These are phyloP conservation scores for Darevskia nairensis DNA, from an alignment of 2,797 vertebrate genomes.

Conservation along the genomic window DNA sequence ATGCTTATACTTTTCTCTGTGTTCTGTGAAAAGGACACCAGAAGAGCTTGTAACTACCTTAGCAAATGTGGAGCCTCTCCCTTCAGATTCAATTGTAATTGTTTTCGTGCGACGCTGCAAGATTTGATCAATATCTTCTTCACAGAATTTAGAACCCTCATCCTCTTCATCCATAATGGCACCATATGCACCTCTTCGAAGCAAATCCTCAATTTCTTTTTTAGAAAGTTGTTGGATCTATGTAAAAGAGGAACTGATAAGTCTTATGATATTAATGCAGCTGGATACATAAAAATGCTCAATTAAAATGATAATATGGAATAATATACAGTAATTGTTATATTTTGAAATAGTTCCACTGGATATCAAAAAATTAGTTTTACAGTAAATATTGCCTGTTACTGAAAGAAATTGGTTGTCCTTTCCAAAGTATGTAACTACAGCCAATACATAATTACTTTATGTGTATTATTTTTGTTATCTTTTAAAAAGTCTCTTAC, in stretches of 20 bases:
- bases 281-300: too few relatives aligned
- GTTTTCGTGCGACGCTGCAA: constrained; percentile 96
- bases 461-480: too few relatives aligned
- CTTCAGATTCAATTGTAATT: constrained; percentile 98
- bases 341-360: too few relatives aligned
- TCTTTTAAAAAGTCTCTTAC: too few relatives aligned
- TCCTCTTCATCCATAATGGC: constrained; percentile 99
- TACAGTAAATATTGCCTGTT: too few relatives aligned
- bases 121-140: constrained; percentile 99
- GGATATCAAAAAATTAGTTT: too few relatives aligned
- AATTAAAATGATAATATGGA: too few relatives aligned
- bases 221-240: constrained; percentile 96
- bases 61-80: constrained; percentile 96
- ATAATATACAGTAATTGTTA: too few relatives aligned
- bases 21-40: background rate
- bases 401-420: too few relatives aligned
- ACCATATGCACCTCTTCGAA: constrained; percentile 94
- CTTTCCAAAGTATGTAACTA: too few relatives aligned
- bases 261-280: too few relatives aligned
- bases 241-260: constrained; percentile 40
- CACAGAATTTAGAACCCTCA: constrained; percentile 98
- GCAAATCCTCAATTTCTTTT: constrained; percentile 97
- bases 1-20: background rate
- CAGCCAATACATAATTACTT: too few relatives aligned
- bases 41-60: constrained; percentile 85